These are phyloP conservation scores for Eremobia ochroleuca DNA, from an alignment of 2,888 invertebrate genomes.

Conservation along the genomic window DNA sequence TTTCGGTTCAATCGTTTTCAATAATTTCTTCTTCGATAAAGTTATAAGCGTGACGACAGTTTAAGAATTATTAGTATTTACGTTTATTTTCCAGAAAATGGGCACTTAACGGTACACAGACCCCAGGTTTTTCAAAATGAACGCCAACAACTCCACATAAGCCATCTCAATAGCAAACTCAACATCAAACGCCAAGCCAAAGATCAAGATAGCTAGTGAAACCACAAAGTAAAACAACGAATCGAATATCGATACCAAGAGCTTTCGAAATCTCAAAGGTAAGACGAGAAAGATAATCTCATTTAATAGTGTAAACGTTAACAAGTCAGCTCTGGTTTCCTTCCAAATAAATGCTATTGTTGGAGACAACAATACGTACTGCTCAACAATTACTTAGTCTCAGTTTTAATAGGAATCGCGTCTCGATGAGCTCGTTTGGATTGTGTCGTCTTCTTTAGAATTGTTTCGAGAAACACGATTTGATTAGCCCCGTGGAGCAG, in stretches of 20 bases:
- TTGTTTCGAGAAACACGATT: not conserved
- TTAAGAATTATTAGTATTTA: not conserved
- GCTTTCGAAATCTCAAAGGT: not conserved
- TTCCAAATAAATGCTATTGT: constrained; percentile 31
- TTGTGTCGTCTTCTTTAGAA: constrained; percentile 6
- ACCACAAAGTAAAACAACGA: not conserved
- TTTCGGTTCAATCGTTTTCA: not conserved
- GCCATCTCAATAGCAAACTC: not conserved
- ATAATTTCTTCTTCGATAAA: not conserved
- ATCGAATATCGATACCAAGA: not conserved
- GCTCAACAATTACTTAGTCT: constrained; percentile 49
- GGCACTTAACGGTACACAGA: not conserved
- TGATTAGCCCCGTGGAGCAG: too few species aligned
- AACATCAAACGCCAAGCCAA: not conserved
- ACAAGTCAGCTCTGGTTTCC: constrained; percentile 24
- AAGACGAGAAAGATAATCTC: constrained; percentile 17
- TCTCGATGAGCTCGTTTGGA: constrained; percentile 14
- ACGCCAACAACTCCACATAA: not conserved
- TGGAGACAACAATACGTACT: constrained; percentile 43
- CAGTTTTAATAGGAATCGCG: constrained; percentile 23
- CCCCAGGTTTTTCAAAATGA: not conserved
- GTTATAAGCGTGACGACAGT: not conserved
- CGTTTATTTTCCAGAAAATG: not conserved
- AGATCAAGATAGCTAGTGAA: not conserved
- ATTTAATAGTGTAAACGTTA: constrained; percentile 12